Conservation (phyloP, 1,140 invertebrate species). For the Tetranychus cinnabarinus region DNA sequence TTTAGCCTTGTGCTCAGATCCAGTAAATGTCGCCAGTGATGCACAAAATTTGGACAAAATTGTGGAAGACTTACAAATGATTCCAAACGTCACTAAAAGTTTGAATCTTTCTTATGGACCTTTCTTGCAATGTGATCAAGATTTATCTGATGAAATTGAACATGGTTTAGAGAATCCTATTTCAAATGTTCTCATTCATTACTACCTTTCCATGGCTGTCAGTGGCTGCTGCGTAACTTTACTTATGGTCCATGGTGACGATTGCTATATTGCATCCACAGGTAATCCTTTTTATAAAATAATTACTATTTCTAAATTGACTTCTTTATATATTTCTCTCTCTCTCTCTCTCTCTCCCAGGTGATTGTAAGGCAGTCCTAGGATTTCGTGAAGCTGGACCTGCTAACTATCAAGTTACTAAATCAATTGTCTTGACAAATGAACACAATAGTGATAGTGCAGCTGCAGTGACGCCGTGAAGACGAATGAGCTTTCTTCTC, state of each 20-base stretch:
- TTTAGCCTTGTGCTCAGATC: slow-evolving; percentile 32
- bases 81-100: slow-evolving; percentile 3
- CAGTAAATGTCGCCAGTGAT: slow-evolving; percentile 15
- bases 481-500: neutral
- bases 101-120: neutral
- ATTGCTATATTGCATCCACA: slow-evolving; percentile 13
- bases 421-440: slow-evolving; percentile 46
- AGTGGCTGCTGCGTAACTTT: slow-evolving; percentile 67
- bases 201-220: slow-evolving; percentile 38
- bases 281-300: slow-evolving; percentile 21
- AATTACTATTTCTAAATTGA: slow-evolving; percentile 25
- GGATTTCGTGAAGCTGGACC: slow-evolving; percentile 29
- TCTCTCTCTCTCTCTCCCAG: slow-evolving; percentile 24
- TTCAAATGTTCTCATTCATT: slow-evolving; percentile 11
- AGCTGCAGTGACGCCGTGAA: slow-evolving; percentile 21
- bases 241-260: slow-evolving; percentile 54
- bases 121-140: slow-evolving; percentile 8
- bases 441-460: slow-evolving; percentile 79
- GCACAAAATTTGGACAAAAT: neutral
- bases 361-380: slow-evolving; percentile 71
- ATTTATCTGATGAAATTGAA: slow-evolving; percentile 10
- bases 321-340: slow-evolving; percentile 23
- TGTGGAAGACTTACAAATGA: slow-evolving; percentile 7
- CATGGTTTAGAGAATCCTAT: slow-evolving; percentile 4
- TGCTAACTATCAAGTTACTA: slow-evolving; percentile 21